phyloP scores from a whole-genome alignment of 2,797 vertebrate species.

The Megaceryle alcyon region DNA sequence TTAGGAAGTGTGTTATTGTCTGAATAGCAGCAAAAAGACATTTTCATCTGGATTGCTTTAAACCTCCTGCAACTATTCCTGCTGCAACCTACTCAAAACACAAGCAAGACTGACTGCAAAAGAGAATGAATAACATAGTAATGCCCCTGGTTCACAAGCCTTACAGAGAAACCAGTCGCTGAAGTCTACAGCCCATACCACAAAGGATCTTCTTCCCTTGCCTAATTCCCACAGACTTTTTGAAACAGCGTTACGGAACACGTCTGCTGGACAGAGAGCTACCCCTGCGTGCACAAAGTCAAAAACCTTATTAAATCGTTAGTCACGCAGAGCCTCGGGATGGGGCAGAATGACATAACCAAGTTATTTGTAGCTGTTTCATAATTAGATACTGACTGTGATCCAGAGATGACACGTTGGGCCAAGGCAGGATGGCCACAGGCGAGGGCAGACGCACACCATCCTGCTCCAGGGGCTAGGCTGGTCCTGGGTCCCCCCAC shows the following conservation, averaged over 20 bases:
- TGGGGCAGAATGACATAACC: neutral
- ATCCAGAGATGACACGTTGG: neutral
- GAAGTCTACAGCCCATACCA: neutral
- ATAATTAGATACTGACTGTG: neutral
- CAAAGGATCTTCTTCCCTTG: neutral
- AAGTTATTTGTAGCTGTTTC: neutral
- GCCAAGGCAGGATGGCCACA: neutral
- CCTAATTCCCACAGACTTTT: neutral
- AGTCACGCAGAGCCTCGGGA: neutral
- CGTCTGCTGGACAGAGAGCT: neutral
- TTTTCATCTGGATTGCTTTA: neutral
- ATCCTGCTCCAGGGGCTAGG: accelerated
- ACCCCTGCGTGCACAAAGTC: neutral
- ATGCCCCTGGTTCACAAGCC: neutral
- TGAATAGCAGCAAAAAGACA: neutral
- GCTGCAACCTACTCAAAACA: neutral
- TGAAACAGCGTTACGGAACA: neutral
- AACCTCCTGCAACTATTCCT: neutral
- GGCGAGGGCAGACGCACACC: neutral
- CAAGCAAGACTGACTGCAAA: neutral
- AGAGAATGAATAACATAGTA: neutral
- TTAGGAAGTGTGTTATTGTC: neutral
- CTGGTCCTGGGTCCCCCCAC: too few relatives aligned
- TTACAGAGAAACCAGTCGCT: neutral
- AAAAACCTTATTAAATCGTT: neutral